These are phyloP conservation scores for Hippopotamus amphibius DNA, from an alignment of 2,113 vertebrate species.

Conservation along the genomic window DNA sequence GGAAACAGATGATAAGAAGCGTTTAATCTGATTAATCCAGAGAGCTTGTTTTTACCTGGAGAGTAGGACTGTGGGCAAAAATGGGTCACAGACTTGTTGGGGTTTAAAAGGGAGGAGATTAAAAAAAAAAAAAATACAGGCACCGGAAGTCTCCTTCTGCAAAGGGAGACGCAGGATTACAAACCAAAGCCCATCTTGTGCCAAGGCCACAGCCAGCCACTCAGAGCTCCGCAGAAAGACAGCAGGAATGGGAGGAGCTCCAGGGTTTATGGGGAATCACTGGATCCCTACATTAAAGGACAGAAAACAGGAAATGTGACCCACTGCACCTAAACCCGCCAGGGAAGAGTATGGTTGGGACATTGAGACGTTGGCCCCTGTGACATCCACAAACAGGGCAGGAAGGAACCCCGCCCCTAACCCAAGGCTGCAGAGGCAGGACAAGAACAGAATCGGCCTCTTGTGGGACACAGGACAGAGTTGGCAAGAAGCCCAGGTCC, in stretches of 20 bases:
- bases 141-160: not conserved
- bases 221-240: not conserved
- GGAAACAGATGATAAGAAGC: constrained; percentile 23
- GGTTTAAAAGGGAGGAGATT: not conserved
- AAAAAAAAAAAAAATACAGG: not conserved
- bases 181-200: not conserved
- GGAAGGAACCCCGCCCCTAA: not conserved
- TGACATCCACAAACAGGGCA: not conserved
- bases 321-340: not conserved
- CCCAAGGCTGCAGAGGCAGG: not conserved
- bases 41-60: constrained; percentile 46
- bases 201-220: not conserved
- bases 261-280: not conserved
- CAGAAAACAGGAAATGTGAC: not conserved
- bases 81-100: not conserved
- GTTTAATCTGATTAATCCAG: constrained; percentile 63
- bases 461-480: not conserved
- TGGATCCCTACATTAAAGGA: not conserved
- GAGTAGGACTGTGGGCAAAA: constrained; percentile 32
- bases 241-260: not conserved
- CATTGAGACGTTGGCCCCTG: not conserved
- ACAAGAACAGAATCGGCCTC: not conserved
- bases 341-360: not conserved
- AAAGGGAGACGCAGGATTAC: not conserved
- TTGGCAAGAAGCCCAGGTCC: not conserved